These are phyloP conservation scores for Sylvia borin DNA, from an alignment of 2,797 vertebrate species.

Conservation along the genomic window DNA sequence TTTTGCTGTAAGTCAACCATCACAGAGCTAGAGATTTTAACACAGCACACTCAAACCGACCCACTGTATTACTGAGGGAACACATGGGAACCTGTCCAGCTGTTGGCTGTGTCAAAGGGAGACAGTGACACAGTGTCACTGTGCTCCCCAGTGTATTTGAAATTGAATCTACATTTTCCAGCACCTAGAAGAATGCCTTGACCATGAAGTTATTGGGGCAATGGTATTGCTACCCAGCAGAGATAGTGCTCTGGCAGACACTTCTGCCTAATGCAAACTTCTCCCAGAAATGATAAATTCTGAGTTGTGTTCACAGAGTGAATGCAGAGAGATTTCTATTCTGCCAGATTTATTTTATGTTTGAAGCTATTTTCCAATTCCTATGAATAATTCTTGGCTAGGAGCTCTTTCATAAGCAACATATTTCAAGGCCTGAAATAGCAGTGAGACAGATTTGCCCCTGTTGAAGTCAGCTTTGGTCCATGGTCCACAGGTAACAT, in stretches of 20 bases:
- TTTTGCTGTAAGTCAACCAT: neutral
- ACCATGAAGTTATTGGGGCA: neutral
- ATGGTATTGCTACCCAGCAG: neutral
- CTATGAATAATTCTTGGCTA: neutral
- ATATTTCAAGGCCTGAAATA: neutral
- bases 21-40: neutral
- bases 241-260: neutral
- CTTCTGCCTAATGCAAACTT: neutral
- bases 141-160: neutral
- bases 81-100: fast-evolving
- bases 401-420: neutral
- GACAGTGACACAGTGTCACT: neutral
- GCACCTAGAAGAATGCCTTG: neutral
- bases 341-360: neutral
- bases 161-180: neutral
- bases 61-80: neutral
- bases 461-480: neutral
- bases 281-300: neutral
- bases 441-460: neutral
- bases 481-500: neutral
- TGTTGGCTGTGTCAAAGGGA: neutral
- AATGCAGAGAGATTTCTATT: neutral
- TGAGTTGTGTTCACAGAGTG: neutral
- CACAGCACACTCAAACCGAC: neutral
- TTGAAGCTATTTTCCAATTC: neutral